Evolutionary conservation across 2,113 vertebrate species (phyloP).

Genomic region (Tiliqua scincoides): DNA sequence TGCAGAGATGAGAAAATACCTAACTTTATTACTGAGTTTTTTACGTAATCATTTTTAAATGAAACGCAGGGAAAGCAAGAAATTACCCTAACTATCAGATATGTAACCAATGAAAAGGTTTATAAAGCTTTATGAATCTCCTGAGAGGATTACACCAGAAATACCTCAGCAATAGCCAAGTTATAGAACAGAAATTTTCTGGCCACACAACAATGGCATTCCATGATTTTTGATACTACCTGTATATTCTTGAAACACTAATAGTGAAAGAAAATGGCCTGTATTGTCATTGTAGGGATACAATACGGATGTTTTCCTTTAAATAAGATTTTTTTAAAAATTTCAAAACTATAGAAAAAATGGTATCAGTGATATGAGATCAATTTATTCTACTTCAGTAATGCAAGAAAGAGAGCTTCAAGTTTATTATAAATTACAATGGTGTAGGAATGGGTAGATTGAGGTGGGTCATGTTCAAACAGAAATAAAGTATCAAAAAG

Average conservation of each 20-base stretch:
- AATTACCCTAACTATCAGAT: not conserved
- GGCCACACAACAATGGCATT: not conserved
- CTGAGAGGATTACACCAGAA: not conserved
- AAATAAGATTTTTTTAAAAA: not conserved
- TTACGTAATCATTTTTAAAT: not conserved
- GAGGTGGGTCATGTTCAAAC: not conserved
- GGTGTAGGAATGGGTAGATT: not conserved
- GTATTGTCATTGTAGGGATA: not conserved
- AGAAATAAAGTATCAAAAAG: not conserved
- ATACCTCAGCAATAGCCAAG: not conserved
- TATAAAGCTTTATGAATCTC: not conserved
- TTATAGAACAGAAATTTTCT: not conserved
- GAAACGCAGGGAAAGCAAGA: conserved; percentile 24
- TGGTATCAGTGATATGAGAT: not conserved
- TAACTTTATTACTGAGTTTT: not conserved
- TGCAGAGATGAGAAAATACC: not conserved
- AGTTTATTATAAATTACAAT: not conserved
- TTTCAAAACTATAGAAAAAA: not conserved
- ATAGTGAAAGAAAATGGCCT: not conserved
- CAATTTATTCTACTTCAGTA: not conserved
- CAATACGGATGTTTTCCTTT: rapidly evolving
- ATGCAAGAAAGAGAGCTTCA: not conserved
- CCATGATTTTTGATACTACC: not conserved
- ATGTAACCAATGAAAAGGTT: not conserved
- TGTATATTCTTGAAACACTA: not conserved